Conservation (phyloP, 1,140 invertebrate species). For the Tribolium madens region DNA sequence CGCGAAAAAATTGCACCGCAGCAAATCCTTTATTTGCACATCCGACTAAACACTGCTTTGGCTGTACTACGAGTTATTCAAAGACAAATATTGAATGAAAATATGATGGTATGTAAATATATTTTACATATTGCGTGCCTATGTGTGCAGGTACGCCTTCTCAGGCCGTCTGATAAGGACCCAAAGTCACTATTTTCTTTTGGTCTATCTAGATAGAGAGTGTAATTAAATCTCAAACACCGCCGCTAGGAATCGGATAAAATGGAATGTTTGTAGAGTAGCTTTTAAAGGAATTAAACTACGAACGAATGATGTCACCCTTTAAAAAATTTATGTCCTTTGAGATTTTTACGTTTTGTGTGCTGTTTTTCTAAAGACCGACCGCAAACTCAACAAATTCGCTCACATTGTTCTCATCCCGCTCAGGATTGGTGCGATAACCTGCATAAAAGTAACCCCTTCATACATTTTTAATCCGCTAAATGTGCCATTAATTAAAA, state of each 20-base stretch:
- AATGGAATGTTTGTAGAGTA: constrained; percentile 35
- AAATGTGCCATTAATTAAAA: constrained; percentile 33
- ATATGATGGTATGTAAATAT: constrained; percentile 45
- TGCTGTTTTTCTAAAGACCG: constrained; percentile 7
- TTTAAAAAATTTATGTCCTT: constrained; percentile 30
- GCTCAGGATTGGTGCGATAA: constrained; percentile 9
- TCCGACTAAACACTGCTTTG: constrained; percentile 29
- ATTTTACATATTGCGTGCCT: constrained; percentile 37
- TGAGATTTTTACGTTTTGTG: constrained; percentile 38
- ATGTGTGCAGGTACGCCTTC: constrained; percentile 9
- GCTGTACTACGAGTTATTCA: constrained; percentile 28
- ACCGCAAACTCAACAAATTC: constrained; percentile 21
- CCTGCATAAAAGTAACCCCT: constrained; percentile 1
- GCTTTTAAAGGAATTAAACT: constrained; percentile 45
- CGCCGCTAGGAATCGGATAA: constrained; percentile 12
- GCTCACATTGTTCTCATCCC: constrained; percentile 3
- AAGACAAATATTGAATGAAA: constrained; percentile 44
- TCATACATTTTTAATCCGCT: constrained; percentile 31
- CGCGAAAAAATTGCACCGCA: constrained; percentile 21
- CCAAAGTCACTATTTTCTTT: neutral
- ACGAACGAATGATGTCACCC: constrained; percentile 38
- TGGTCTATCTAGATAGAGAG: neutral
- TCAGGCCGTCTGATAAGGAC: constrained; percentile 22
- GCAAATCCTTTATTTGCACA: constrained; percentile 41
- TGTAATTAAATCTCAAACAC: constrained; percentile 43